Evolutionary conservation across 2,888 invertebrate species (phyloP).

Genomic region (Eilema sororculum): DNA sequence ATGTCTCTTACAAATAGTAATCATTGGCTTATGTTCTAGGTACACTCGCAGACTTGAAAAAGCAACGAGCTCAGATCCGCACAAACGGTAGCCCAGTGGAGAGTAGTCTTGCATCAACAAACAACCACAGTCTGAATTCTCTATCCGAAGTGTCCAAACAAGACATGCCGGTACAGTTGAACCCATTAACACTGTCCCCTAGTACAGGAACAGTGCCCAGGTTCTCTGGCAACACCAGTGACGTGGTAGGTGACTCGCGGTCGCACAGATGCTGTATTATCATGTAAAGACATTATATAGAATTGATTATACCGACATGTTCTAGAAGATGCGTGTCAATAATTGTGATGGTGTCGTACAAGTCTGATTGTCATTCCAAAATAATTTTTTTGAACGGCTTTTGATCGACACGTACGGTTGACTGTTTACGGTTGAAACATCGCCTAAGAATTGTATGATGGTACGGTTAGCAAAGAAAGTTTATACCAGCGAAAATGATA

Average conservation of each 20-base stretch:
- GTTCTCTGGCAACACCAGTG: conserved; percentile 92
- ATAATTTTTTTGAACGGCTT: conserved; percentile 48
- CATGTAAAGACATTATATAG: conserved; percentile 87
- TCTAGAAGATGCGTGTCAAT: conserved; percentile 35
- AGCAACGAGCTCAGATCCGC: conserved; percentile 94
- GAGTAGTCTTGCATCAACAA: conserved; percentile 75
- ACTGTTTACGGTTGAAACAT: conserved; percentile 31
- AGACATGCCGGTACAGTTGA: conserved; percentile 80
- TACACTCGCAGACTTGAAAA: conserved; percentile 97
- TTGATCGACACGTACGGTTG: conserved; percentile 36
- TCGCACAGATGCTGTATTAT: conserved; percentile 91
- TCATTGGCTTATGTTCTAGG: conserved; percentile 75
- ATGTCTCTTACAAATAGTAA: conserved; percentile 27
- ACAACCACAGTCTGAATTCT: conserved; percentile 80
- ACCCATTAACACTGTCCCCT: conserved; percentile 79
- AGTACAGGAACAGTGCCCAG: conserved; percentile 82
- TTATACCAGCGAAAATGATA: not conserved
- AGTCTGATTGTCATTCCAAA: conserved; percentile 82
- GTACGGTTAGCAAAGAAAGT: conserved; percentile 12
- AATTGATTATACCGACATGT: not conserved
- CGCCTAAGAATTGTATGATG: conserved; percentile 30
- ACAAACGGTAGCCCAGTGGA: conserved; percentile 88
- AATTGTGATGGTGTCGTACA: conserved; percentile 56
- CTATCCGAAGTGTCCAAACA: conserved; percentile 75
- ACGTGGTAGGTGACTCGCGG: conserved; percentile 91